Conservation (phyloP, 1,140 invertebrate genomes). For the Callitettix versicolor region DNA sequence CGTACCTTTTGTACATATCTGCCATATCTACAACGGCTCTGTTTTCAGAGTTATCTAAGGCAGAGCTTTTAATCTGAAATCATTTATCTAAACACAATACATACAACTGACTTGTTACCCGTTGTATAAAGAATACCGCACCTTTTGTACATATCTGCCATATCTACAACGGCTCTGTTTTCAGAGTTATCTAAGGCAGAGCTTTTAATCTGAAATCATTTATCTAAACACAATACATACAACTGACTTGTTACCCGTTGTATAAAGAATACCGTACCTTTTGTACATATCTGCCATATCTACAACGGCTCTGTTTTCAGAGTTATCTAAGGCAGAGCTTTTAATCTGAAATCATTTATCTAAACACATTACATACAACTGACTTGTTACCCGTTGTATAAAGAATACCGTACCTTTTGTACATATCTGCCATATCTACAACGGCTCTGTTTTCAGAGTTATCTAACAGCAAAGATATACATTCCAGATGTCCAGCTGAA, state of each 20-base stretch:
- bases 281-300: conserved; percentile 33
- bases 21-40: conserved; percentile 37
- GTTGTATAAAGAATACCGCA: too few relatives aligned
- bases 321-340: conserved; percentile 42
- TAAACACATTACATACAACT: too few relatives aligned
- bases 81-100: too few relatives aligned
- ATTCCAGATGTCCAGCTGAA: conserved; percentile 45
- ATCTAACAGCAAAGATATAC: conserved; percentile 41
- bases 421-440: conserved; percentile 36
- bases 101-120: too few relatives aligned
- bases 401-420: conserved; percentile 14
- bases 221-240: too few relatives aligned
- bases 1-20: conserved; percentile 29
- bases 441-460: conserved; percentile 40
- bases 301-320: conserved; percentile 35
- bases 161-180: conserved; percentile 37
- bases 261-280: conserved; percentile 12
- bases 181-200: conserved; percentile 43
- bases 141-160: conserved; percentile 32
- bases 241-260: too few relatives aligned
- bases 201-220: too few relatives aligned
- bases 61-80: too few relatives aligned
- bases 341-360: too few relatives aligned
- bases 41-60: conserved; percentile 42
- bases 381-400: too few relatives aligned